Conservation (phyloP, 2,888 invertebrate species). For the Gastracanthus pulcherrimus region DNA sequence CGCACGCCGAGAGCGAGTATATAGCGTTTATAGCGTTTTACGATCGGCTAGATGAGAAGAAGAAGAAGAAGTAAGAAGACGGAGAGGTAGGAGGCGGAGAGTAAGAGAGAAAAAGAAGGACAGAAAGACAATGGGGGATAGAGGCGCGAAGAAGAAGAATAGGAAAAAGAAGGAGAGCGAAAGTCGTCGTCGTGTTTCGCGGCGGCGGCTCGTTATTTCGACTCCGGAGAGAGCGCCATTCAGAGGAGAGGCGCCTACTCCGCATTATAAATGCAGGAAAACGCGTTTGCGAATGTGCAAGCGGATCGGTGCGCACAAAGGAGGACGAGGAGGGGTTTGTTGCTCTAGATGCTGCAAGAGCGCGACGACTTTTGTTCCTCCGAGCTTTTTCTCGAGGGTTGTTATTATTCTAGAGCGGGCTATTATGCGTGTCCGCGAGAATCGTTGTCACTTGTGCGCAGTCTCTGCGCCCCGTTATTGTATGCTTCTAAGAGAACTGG, state of each 20-base stretch:
- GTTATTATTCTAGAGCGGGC: background rate
- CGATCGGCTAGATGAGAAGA: constrained; percentile 36
- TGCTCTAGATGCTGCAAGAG: background rate
- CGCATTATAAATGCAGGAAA: constrained; percentile 29
- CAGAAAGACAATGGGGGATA: background rate
- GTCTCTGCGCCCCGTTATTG: background rate
- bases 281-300: too few relatives aligned
- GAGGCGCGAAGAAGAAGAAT: constrained; percentile 51
- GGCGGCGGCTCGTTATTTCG: constrained; percentile 48
- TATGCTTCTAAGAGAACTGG: too few relatives aligned
- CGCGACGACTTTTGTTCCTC: background rate
- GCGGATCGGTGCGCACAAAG: background rate
- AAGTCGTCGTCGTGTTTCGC: constrained; percentile 32
- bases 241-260: constrained; percentile 23
- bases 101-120: background rate
- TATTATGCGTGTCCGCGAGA: background rate
- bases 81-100: background rate
- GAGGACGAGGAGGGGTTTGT: background rate
- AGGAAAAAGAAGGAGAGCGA: constrained; percentile 32
- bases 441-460: constrained; percentile 27
- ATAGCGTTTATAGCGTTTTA: constrained; percentile 8
- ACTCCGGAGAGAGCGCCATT: background rate
- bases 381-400: too few relatives aligned
- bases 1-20: background rate
- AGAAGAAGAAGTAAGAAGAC: background rate